Conservation (phyloP, 2,797 vertebrate species). For the Apogon hyalosoma region DNA sequence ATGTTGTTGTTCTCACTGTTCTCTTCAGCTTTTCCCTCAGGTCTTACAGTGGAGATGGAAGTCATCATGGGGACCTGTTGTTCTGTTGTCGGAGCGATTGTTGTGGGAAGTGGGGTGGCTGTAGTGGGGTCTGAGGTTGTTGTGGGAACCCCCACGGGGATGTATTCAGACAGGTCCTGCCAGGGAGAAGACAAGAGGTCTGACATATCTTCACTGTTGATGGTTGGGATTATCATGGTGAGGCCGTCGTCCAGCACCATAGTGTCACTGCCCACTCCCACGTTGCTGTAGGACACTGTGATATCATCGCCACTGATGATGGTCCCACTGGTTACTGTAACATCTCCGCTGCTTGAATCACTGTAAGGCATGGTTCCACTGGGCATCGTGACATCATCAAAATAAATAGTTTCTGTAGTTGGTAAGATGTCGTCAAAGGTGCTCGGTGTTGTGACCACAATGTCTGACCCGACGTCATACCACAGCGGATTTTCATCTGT, state of each 20-base stretch:
- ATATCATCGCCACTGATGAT: constrained; percentile 61
- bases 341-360: constrained; percentile 55
- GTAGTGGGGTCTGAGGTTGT: constrained; percentile 22
- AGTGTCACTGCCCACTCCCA: constrained; percentile 51
- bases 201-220: constrained; percentile 47
- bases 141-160: constrained; percentile 47
- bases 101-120: constrained; percentile 12
- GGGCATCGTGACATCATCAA: constrained; percentile 47
- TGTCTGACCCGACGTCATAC: constrained; percentile 30
- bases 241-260: constrained; percentile 62
- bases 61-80: constrained; percentile 19
- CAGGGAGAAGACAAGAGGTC: constrained; percentile 60
- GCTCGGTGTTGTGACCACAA: constrained; percentile 28
- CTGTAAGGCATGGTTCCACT: constrained; percentile 49
- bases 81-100: constrained; percentile 24
- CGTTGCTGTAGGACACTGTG: constrained; percentile 50
- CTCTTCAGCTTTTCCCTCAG: constrained; percentile 76
- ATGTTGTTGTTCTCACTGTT: constrained; percentile 89
- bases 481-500: constrained; percentile 45
- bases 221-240: constrained; percentile 60
- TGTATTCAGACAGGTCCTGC: constrained; percentile 79
- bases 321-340: constrained; percentile 43
- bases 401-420: constrained; percentile 14
- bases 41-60: constrained; percentile 34
- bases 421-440: constrained; percentile 27